Conservation (phyloP, 2,888 invertebrate species). For the Choreutis nemorana region DNA sequence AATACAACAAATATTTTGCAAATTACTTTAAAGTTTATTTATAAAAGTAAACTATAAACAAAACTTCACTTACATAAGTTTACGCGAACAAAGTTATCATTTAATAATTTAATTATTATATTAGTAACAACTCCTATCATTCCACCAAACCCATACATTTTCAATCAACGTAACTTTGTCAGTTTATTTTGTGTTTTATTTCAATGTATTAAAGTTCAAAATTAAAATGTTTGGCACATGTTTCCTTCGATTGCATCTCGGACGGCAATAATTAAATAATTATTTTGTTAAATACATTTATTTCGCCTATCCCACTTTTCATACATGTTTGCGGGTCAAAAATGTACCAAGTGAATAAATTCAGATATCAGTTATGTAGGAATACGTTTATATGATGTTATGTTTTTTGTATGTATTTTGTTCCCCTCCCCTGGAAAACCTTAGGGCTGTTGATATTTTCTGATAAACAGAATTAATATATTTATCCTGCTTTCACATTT, state of each 20-base stretch:
- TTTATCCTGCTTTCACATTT: no score
- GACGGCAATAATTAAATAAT: slow-evolving; percentile 39
- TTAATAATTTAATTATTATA: slow-evolving; percentile 3
- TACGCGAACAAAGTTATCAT: slow-evolving; percentile 12
- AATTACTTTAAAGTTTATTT: slow-evolving; percentile 49
- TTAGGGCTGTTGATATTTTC: no score
- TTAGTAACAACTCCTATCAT: slow-evolving; percentile 7
- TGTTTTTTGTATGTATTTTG: no score
- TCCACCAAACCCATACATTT: no score
- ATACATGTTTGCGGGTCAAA: no score
- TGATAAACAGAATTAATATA: no score
- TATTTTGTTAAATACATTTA: no score
- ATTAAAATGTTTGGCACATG: slow-evolving; percentile 34
- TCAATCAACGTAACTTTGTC: slow-evolving; percentile 10
- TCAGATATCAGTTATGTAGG: no score
- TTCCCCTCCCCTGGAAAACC: no score
- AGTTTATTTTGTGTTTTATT: neutral
- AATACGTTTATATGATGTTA: no score
- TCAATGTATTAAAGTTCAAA: slow-evolving; percentile 1
- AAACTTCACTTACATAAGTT: slow-evolving; percentile 8
- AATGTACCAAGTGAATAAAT: no score
- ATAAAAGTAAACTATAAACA: slow-evolving; percentile 45
- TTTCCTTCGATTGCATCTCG: slow-evolving; percentile 33
- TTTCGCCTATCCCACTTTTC: no score
- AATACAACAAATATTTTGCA: slow-evolving; percentile 19